Evolutionary conservation across 2,113 vertebrate species (phyloP), one percentile per base, ranked within the genome.

Genomic region (Bubo bubo): DNA sequence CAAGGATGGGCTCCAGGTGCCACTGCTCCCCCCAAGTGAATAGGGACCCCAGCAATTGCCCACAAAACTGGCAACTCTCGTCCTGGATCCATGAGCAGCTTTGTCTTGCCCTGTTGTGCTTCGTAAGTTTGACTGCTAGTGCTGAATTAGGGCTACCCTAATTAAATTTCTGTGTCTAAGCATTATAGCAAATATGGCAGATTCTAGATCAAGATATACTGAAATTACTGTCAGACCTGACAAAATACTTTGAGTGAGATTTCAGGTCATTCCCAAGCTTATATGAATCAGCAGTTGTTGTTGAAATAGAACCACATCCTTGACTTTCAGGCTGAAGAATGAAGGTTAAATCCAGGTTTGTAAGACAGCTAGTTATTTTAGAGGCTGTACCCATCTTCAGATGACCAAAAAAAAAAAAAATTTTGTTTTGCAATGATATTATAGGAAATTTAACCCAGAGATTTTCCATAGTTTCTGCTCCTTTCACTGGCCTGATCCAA

Each of bases 401-500:
- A 82, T 19, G 39, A 45, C 16, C 16, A 43, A 70, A 74, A 68
- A 12, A 63, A 63, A 12, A 66, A 68, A 73, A 45, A 14, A 9
- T 12, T 83, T 83, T 76, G 16, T 12, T 16, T 88, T 81, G 28
- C 41, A 88, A 77, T 32, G 9, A 28, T 76, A 70, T 77, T 64
- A 24, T 16, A 75, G 47, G 34, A 79, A 84, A 79, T 45, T n/a
- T 73, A 79, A 59, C 21, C 6, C 23, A 45, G 47, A 88, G 34
- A 59, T 95, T 95, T 96, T 88, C 82, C 72, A 10, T 64, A 21
- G 52, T 90, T 76, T 79, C 64, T 79, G 6, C 5, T 91, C 15
- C 12, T 72, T 27, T 75, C 28, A 8, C 10, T 53, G 49, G 45
- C 14, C 14, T 88, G 45, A 50, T 87, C 58, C 49, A 92, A 77